A percentile compares a stretch with the other conserved stretches of the same genome.
These are phyloP conservation scores for Drosophila recens DNA, from an alignment of 2,888 invertebrate genomes.

Conservation along the genomic window DNA sequence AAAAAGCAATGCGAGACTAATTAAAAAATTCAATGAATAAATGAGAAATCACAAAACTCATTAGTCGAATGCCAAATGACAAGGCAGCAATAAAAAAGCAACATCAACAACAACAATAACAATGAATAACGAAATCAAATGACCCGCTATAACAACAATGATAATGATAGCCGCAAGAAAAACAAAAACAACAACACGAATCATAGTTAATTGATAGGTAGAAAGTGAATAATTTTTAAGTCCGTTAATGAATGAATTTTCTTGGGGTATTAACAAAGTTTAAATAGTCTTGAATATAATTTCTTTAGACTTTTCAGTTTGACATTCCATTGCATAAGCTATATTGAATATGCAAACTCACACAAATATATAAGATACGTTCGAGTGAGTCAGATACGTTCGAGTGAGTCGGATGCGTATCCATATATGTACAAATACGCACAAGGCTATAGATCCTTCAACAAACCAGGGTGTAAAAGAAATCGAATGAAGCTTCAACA, in stretches of 20 bases:
- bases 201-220: slow-evolving; percentile 40
- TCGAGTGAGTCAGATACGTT: no score
- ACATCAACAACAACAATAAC: slow-evolving; percentile 33
- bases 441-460: no score
- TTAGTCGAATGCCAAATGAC: slow-evolving; percentile 69
- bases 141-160: slow-evolving; percentile 47
- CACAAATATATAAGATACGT: no score
- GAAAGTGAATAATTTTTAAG: slow-evolving; percentile 20
- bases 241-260: slow-evolving; percentile 20
- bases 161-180: slow-evolving; percentile 36
- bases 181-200: slow-evolving; percentile 24
- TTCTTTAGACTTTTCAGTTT: no score
- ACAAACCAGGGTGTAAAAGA: no score
- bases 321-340: no score
- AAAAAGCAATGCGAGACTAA: slow-evolving; percentile 73
- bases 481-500: no score
- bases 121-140: slow-evolving; percentile 55
- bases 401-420: no score
- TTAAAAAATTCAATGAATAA: slow-evolving; percentile 80
- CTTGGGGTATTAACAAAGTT: background rate
- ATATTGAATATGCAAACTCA: no score
- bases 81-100: slow-evolving; percentile 53
- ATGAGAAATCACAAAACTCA: slow-evolving; percentile 80
- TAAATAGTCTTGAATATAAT: background rate
- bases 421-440: no score